phyloP scores from a whole-genome alignment of 2,888 invertebrate species.

The Rapana venosa region DNA sequence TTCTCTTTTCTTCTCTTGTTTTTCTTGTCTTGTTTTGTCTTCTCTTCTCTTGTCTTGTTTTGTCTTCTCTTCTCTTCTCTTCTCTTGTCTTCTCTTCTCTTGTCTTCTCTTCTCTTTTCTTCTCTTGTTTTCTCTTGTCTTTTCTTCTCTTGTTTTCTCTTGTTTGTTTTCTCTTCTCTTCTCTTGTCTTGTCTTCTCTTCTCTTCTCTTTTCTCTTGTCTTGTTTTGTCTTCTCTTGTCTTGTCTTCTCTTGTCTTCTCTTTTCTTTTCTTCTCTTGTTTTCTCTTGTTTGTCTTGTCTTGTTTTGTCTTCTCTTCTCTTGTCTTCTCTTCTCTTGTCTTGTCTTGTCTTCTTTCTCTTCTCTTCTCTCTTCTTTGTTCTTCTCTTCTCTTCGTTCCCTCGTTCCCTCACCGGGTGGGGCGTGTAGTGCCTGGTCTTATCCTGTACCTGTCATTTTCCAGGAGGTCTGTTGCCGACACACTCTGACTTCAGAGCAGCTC shows the following conservation, averaged over 20 bases:
- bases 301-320: not conserved
- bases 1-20: too few species aligned
- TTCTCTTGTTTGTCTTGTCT: not conserved
- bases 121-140: not conserved
- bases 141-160: not conserved
- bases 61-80: not conserved
- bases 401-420: too few species aligned
- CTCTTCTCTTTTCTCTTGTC: not conserved
- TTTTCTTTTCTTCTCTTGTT: not conserved
- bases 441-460: too few species aligned
- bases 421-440: too few species aligned
- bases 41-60: not conserved
- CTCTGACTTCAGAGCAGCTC: too few species aligned
- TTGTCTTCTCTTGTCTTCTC: not conserved
- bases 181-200: not conserved
- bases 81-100: not conserved
- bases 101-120: not conserved
- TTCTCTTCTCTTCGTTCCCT: not conserved
- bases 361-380: not conserved
- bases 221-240: not conserved
- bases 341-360: not conserved
- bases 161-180: not conserved
- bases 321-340: not conserved
- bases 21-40: not conserved
- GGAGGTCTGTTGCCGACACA: too few species aligned